These are phyloP conservation scores for Dascyllus trimaculatus DNA, from an alignment of 2,113 vertebrate species.

Conservation along the genomic window DNA sequence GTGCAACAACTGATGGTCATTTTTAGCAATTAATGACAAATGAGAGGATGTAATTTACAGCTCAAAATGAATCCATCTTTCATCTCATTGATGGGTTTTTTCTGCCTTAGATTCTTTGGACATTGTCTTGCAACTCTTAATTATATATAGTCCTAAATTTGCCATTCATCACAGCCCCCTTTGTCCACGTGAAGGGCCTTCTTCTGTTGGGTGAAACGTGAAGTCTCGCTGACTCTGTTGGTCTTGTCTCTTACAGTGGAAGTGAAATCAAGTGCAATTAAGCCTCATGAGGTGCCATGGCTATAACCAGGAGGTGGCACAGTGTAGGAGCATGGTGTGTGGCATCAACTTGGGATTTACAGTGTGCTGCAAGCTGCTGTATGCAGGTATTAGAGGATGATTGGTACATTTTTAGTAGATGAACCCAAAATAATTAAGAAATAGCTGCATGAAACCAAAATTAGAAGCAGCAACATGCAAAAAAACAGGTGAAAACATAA, in stretches of 20 bases:
- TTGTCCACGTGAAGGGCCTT: not conserved
- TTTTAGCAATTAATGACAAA: constrained; percentile 13
- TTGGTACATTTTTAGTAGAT: not conserved
- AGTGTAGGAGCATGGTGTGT: too few species aligned
- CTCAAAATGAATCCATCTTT: not conserved
- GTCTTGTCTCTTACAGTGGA: not conserved
- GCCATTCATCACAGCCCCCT: constrained; percentile 9
- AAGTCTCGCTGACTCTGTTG: not conserved
- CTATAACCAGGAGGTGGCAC: not conserved
- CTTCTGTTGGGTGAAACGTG: not conserved
- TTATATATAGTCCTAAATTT: constrained; percentile 1
- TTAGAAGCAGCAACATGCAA: not conserved
- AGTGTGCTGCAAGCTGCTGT: too few species aligned
- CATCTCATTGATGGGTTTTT: constrained; percentile 23
- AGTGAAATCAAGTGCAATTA: constrained; percentile 4
- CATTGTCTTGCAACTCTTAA: not conserved
- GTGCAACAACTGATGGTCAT: not conserved
- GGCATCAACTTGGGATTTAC: too few species aligned
- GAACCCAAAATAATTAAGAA: not conserved
- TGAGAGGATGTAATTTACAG: constrained; percentile 33
- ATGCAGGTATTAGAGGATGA: not conserved
- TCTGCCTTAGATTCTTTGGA: not conserved
- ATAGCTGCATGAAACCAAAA: not conserved
- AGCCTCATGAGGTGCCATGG: not conserved
- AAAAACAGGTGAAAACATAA: not conserved